These are phyloP conservation scores for Mus spretus DNA, from an alignment of 2,797 vertebrate species.

Conservation along the genomic window DNA sequence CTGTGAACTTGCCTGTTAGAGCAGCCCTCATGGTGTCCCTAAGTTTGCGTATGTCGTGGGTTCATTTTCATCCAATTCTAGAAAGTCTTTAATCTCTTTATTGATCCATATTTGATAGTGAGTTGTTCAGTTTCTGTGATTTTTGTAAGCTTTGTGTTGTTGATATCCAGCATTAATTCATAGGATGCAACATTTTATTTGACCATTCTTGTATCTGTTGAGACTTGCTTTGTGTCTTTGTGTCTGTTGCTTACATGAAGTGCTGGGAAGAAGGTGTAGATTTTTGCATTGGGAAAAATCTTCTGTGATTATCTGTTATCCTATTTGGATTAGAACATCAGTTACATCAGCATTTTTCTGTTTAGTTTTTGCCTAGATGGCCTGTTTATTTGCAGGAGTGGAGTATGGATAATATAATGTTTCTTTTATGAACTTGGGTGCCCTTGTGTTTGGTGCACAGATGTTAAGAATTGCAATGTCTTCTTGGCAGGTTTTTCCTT, in stretches of 20 bases:
- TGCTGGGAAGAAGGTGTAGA: not conserved
- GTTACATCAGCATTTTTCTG: not conserved
- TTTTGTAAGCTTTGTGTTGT: not conserved
- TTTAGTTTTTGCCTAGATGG: not conserved
- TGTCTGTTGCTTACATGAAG: not conserved
- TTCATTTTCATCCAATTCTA: not conserved
- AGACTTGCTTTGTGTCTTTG: not conserved
- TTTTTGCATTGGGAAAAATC: not conserved
- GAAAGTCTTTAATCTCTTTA: not conserved
- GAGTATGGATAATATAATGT: not conserved
- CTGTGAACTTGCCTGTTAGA: not conserved
- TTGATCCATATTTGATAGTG: not conserved
- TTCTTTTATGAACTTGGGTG: not conserved
- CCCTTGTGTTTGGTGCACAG: not conserved
- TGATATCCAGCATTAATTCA: not conserved
- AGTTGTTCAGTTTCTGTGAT: not conserved
- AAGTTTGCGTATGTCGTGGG: not conserved
- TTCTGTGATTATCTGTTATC: not conserved
- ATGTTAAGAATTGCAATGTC: not conserved
- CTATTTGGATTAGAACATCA: not conserved
- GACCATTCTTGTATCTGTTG: not conserved
- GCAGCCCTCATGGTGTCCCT: not conserved
- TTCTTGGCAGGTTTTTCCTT: not conserved
- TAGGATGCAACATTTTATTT: not conserved
- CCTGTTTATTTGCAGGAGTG: not conserved